Evolutionary conservation across 2,113 vertebrate genomes (phyloP), one percentile per base, ranked within the genome.

Genomic region (Dermatemys mawii): DNA sequence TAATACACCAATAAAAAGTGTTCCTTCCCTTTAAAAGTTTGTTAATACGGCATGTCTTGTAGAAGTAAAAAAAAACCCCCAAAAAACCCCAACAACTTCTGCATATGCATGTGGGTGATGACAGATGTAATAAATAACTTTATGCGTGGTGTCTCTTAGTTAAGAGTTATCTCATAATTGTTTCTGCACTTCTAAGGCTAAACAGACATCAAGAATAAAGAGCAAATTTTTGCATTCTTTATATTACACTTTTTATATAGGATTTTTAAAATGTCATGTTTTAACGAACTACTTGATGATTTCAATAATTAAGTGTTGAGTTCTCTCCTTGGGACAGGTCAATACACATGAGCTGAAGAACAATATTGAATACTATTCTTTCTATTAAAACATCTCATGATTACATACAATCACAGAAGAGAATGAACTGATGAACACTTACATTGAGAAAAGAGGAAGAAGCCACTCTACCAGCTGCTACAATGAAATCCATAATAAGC

Each of bases 401-500:
- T 90, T 6, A 5, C 1, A 19, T 75, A n/a, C 22, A 49, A 67
- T 49, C 8, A 78, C 54, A 88, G 94, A 96, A 54, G 75, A 95
- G 8, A 96, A 78, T 87, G 79, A 94, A 91, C 26, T n/a, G 84
- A 94, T 82, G 44, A 96, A 93, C 83, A 98, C 98, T 98, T 98
- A 99, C 99, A 96, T 99, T 99, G 87, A 99, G 99, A 92, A 99
- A 99, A 86, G 99, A 99, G 95, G 99, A 99, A 96, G 98, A 97
- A 21, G 99, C 99, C 88, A 99, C 99, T 98, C 99, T 98, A 84
- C 99, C 99, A 93, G 99, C 99, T 95, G 99, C 99, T 83, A 99
- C 98, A 95, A 99, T 99, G 96, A 99, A 99, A 98, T 99, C 99
- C 98, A 99, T 98, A 97, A 99, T 99, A 94, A 99, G 98, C 99